phyloP scores from a whole-genome alignment of 2,113 vertebrate genomes.

The Aspidoscelis tigris region DNA sequence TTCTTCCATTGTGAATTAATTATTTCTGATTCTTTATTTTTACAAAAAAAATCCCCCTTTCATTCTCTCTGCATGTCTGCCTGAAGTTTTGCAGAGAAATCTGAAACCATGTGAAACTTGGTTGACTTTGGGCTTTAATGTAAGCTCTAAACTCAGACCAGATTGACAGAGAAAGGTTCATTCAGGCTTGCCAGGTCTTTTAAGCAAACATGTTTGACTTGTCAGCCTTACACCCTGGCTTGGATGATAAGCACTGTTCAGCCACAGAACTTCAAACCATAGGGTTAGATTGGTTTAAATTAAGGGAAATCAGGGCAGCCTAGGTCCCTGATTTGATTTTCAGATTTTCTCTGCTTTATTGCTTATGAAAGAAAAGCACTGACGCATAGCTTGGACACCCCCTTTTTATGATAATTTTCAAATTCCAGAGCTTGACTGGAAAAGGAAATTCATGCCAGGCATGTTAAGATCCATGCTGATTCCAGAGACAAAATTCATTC shows the following conservation, averaged over 20 bases:
- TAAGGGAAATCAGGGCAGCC: neutral
- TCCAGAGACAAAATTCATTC: neutral
- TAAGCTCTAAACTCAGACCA: constrained; percentile 34
- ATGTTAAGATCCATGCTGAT: neutral
- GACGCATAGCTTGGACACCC: neutral
- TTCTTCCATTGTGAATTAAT: neutral
- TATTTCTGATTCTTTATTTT: constrained; percentile 23
- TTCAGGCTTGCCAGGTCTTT: neutral
- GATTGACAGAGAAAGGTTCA: constrained; percentile 22
- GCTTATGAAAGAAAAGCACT: neutral
- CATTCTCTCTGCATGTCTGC: constrained; percentile 14
- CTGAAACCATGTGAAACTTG: constrained; percentile 50
- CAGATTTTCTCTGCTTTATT: neutral
- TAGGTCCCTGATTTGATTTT: neutral
- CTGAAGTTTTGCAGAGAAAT: constrained; percentile 32
- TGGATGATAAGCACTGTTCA: constrained; percentile 4
- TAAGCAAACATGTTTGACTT: constrained; percentile 20
- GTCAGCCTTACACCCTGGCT: constrained; percentile 34
- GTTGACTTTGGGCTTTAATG: constrained; percentile 34
- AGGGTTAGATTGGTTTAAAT: neutral
- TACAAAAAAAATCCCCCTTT: constrained; percentile 3
- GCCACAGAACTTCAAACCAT: neutral
- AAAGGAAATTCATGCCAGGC: neutral
- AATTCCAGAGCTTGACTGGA: neutral
- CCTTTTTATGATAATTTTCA: neutral